Conservation (phyloP, 2,113 vertebrate species). For the Pseudonaja textilis region DNA sequence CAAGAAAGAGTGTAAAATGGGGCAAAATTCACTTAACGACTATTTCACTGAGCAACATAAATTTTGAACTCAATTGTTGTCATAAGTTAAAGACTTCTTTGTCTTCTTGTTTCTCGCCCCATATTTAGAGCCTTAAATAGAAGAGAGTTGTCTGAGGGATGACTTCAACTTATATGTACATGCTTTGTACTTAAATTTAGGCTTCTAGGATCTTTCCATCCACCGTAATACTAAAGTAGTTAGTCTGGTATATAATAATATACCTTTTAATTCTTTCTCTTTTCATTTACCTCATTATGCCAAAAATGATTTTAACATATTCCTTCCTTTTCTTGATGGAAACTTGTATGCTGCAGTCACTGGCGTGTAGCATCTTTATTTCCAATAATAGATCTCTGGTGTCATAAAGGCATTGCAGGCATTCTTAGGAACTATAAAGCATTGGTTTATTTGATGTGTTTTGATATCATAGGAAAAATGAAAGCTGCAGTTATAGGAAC, state of each 20-base stretch:
- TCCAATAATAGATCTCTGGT: not conserved
- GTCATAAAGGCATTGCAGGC: not conserved
- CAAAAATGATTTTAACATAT: not conserved
- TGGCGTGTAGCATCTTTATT: not conserved
- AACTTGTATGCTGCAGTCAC: not conserved
- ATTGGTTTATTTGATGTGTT: not conserved
- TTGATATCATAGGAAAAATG: not conserved
- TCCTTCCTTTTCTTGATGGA: not conserved
- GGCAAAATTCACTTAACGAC: not conserved
- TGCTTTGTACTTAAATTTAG: not conserved
- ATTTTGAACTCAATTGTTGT: not conserved
- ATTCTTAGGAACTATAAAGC: not conserved
- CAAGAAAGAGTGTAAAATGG: not conserved
- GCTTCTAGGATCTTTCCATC: not conserved
- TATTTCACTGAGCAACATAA: not conserved
- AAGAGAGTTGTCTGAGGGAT: not conserved
- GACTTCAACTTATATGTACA: not conserved
- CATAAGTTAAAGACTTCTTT: not conserved
- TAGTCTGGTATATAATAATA: not conserved
- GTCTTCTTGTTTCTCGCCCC: not conserved
- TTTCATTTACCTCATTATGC: not conserved
- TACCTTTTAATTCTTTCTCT: not conserved
- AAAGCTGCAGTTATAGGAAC: not conserved
- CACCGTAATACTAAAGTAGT: not conserved
- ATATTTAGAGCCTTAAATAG: not conserved